phyloP scores from a whole-genome alignment of 2,797 vertebrate species.

The Brachymystax lenok region DNA sequence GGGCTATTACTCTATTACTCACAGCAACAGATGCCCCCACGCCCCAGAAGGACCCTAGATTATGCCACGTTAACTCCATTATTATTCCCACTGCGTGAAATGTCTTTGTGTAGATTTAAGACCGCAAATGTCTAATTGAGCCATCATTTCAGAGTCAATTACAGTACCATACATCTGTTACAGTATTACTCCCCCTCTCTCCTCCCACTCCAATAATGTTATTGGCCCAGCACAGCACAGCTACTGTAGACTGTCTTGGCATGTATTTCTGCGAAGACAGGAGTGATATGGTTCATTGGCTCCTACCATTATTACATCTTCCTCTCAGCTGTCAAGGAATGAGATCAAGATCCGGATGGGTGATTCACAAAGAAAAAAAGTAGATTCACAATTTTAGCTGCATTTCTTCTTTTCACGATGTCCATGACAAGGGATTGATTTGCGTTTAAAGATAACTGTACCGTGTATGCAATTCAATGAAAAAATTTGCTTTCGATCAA shows the following conservation, averaged over 20 bases:
- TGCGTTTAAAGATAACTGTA: background rate
- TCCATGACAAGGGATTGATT: background rate
- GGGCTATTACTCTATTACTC: slow-evolving; percentile 53
- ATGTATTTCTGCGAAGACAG: slow-evolving; percentile 24
- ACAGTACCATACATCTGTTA: slow-evolving; percentile 46
- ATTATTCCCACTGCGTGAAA: slow-evolving; percentile 45
- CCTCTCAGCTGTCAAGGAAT: background rate
- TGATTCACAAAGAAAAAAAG: background rate
- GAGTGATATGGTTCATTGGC: background rate
- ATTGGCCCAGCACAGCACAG: background rate
- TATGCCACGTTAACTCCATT: slow-evolving; percentile 55
- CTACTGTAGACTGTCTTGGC: slow-evolving; percentile 8
- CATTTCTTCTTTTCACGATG: background rate
- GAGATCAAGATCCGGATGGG: background rate
- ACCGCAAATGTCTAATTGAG: slow-evolving; percentile 16
- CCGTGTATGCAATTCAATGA: background rate
- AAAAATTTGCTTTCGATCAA: background rate
- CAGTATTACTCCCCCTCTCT: slow-evolving; percentile 16
- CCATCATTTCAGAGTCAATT: slow-evolving; percentile 14
- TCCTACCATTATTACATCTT: background rate
- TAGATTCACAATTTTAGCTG: background rate
- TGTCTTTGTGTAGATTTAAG: slow-evolving; percentile 40
- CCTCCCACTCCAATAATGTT: slow-evolving; percentile 10
- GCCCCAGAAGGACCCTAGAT: slow-evolving; percentile 48
- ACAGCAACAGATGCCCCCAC: slow-evolving; percentile 65